A percentile compares a stretch with the other conserved stretches of the same genome.
Conservation (phyloP, 2,888 invertebrate species). For the Agrochola lychnidis region DNA sequence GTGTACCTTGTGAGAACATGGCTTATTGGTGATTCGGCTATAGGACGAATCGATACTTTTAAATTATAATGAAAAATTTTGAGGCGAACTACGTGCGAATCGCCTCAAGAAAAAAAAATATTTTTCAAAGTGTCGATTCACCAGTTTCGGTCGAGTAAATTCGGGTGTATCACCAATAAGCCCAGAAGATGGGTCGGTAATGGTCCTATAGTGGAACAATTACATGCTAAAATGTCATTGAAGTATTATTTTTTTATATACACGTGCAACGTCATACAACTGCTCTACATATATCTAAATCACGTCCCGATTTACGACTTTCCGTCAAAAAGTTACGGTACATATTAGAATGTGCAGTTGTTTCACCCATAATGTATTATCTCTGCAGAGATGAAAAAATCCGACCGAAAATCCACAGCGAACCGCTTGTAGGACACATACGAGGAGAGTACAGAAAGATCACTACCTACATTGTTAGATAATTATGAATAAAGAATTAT, state of each 20-base stretch:
- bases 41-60: too few relatives aligned
- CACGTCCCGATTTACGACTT: conserved; percentile 46
- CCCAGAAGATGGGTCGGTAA: neutral
- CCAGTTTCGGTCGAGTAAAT: too few relatives aligned
- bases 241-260: neutral
- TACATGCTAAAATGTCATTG: neutral
- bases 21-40: too few relatives aligned
- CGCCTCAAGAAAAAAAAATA: too few relatives aligned
- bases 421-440: conserved; percentile 16
- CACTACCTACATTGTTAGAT: neutral
- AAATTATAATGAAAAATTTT: too few relatives aligned
- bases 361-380: conserved; percentile 58
- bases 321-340: conserved; percentile 62
- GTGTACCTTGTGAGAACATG: too few relatives aligned
- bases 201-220: neutral
- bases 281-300: conserved; percentile 26
- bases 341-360: conserved; percentile 30
- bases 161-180: too few relatives aligned
- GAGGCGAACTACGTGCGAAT: too few relatives aligned
- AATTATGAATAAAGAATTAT: neutral
- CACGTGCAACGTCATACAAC: conserved; percentile 10
- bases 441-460: neutral
- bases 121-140: too few relatives aligned
- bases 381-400: conserved; percentile 59
- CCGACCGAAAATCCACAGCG: conserved; percentile 55